Percentiles rank a stretch among this genome's conserved stretches.
phyloP scores from a whole-genome alignment of 2,888 invertebrate genomes.

The Aromia moschata region DNA sequence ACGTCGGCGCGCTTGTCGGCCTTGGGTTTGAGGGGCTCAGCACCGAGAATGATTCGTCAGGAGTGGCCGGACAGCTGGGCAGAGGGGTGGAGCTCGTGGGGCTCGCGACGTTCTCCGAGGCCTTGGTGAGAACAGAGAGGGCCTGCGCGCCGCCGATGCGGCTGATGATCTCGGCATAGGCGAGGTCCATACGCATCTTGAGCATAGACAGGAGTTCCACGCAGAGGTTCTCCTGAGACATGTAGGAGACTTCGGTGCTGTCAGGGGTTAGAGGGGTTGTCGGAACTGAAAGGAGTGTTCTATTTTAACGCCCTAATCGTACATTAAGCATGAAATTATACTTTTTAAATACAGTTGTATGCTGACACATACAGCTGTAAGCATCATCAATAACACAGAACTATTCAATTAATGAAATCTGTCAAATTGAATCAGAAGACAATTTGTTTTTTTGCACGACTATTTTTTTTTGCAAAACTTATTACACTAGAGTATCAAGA shows the following conservation, averaged over 20 bases:
- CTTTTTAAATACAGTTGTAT: no score
- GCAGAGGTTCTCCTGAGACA: conserved; percentile 64
- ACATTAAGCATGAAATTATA: no score
- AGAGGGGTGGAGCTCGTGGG: conserved; percentile 50
- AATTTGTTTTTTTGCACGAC: no score
- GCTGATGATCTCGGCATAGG: conserved; percentile 80
- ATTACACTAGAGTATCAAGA: no score
- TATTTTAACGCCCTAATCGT: no score
- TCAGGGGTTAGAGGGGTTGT: conserved; percentile 50
- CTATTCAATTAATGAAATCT: no score
- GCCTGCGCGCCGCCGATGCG: conserved; percentile 65
- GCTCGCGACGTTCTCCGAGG: conserved; percentile 49
- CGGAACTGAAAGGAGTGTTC: conserved; percentile 39
- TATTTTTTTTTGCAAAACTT: no score
- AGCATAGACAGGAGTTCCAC: conserved; percentile 81
- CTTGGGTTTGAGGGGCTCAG: conserved; percentile 35
- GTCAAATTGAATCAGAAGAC: no score
- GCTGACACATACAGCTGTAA: no score
- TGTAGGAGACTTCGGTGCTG: conserved; percentile 40
- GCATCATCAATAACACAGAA: no score
- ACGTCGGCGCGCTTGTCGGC: conserved; percentile 25
- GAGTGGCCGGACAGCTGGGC: conserved; percentile 58
- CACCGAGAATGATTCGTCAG: conserved; percentile 57
- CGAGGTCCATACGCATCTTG: conserved; percentile 80
- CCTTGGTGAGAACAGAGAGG: conserved; percentile 62